Conservation (phyloP, 2,797 vertebrate genomes). For the Halcyon chelicuti region DNA sequence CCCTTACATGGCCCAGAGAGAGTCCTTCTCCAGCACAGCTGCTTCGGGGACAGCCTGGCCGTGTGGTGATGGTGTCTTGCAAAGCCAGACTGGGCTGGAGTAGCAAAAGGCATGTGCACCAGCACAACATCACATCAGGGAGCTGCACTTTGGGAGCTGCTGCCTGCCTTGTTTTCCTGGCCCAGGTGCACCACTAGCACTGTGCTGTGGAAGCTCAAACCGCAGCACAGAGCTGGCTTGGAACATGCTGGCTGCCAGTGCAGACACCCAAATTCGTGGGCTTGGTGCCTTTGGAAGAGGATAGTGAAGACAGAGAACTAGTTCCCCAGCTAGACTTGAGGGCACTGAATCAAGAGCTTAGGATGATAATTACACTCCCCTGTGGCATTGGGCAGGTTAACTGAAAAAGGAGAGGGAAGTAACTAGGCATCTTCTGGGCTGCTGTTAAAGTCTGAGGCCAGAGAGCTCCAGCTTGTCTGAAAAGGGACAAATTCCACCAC, state of each 20-base stretch:
- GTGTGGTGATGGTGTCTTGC: background rate
- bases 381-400: background rate
- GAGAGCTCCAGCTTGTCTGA: background rate
- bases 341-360: background rate
- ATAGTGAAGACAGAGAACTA: background rate
- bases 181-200: background rate
- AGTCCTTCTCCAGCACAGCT: background rate
- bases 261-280: fast-evolving
- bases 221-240: background rate
- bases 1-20: background rate
- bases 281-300: background rate
- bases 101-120: background rate
- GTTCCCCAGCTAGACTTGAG: background rate
- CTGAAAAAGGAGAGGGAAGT: background rate
- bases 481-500: background rate
- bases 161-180: background rate
- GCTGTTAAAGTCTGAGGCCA: background rate
- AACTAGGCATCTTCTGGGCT: background rate
- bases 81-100: background rate
- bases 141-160: background rate
- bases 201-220: background rate
- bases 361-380: background rate
- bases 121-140: background rate
- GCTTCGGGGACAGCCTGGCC: background rate
- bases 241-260: background rate